phyloP scores from a whole-genome alignment of 1,140 invertebrate species.

The Zaprionus davidi region DNA sequence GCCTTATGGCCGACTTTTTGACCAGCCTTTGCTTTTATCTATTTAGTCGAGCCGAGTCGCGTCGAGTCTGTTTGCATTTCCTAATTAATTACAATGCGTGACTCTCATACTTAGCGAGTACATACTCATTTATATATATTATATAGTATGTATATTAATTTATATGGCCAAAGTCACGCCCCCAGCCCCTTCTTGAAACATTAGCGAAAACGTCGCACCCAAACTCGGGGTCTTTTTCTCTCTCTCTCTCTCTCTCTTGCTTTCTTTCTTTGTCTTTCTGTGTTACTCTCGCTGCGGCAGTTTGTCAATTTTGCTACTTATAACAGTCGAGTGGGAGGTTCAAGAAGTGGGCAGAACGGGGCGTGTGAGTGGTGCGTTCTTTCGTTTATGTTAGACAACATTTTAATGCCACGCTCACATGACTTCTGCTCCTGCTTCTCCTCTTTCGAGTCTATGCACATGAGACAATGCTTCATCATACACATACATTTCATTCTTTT shows the following conservation, averaged over 20 bases:
- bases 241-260: too few relatives aligned
- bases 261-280: background rate
- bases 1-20: constrained; percentile 26
- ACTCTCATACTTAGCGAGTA: constrained; percentile 65
- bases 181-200: background rate
- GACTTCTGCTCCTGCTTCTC: constrained; percentile 48
- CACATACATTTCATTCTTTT: constrained; percentile 15
- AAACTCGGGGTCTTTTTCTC: background rate
- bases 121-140: constrained; percentile 35
- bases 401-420: constrained; percentile 61
- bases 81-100: constrained; percentile 78
- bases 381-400: constrained; percentile 29
- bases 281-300: constrained; percentile 51
- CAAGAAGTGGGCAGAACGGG: background rate
- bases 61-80: constrained; percentile 64
- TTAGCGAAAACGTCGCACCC: constrained; percentile 51
- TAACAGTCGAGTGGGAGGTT: constrained; percentile 36
- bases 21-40: constrained; percentile 55
- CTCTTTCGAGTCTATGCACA: constrained; percentile 58
- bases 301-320: constrained; percentile 72
- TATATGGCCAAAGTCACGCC: constrained; percentile 24
- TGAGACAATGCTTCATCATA: constrained; percentile 76
- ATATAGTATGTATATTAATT: constrained; percentile 30
- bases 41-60: constrained; percentile 49
- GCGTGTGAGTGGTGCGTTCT: constrained; percentile 6